Evolutionary conservation across 2,113 vertebrate genomes (phyloP).

Genomic region (Tinamus guttatus): DNA sequence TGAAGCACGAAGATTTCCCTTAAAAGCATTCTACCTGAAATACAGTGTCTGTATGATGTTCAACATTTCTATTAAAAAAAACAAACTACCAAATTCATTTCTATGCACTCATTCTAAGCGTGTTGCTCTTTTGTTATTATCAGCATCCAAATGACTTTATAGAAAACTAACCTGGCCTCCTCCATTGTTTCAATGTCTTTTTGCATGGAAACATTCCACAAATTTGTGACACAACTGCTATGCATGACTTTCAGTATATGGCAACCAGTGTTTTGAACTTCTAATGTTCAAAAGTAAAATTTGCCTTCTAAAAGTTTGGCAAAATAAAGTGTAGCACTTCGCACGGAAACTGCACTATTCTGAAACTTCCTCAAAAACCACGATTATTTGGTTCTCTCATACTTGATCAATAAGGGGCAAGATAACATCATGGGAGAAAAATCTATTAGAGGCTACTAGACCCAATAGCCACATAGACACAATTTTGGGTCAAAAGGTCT

Average conservation of each 20-base stretch:
- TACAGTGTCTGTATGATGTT: background rate
- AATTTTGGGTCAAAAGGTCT: background rate
- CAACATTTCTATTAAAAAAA: background rate
- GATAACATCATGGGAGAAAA: background rate
- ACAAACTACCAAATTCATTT: background rate
- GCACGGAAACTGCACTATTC: background rate
- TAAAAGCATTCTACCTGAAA: background rate
- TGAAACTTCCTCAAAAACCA: background rate
- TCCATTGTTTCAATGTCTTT: background rate
- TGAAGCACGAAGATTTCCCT: background rate
- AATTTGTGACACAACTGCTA: background rate
- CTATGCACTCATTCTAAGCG: background rate
- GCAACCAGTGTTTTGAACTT: background rate
- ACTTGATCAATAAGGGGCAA: background rate
- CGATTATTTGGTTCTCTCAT: background rate
- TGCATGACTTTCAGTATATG: background rate
- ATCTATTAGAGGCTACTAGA: background rate
- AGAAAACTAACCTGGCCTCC: background rate
- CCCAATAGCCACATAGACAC: background rate
- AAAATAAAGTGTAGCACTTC: background rate
- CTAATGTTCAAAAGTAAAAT: background rate
- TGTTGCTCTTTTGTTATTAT: background rate
- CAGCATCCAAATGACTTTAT: background rate
- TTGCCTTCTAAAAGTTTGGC: background rate
- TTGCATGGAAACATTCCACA: background rate